Base-by-base conservation (phyloP, 2,797 vertebrate genomes). In the Vespertilio murinus region DNA sequence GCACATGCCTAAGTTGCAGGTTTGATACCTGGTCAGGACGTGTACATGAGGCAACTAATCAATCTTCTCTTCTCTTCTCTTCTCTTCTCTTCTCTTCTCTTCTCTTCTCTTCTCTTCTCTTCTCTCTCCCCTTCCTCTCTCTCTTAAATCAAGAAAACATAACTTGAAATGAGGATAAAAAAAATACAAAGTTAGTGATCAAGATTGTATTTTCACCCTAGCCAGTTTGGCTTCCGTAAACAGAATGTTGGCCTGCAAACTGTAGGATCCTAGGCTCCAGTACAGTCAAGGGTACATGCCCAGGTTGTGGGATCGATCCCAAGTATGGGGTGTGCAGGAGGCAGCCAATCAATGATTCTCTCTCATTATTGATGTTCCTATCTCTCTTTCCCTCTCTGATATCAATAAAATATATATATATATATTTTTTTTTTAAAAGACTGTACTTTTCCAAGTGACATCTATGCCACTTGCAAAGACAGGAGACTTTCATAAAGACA, bases 401-500 rank as follows among this genome's bases (percentile, higher is more conserved):
- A 28, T 25, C 11, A 28, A 59, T 59, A 59, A 59, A 25, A 56
- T 13, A 59, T 59, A 2, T n/a, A n/a, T n/a, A n/a, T n/a, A n/a
- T n/a, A n/a, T n/a, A n/a, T n/a, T n/a, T 28, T 5, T 59, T 25
- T 59, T 54, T 22, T 0, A 2, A 59, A 59, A 59, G 56, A 59
- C 35, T 54, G n/a, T 18, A 64, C 47, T 89, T 94, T 40, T 54
- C 90, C 59, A 80, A 47, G n/a, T 61, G 30, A 64, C 20, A 45
- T 25, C 20, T 18, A 12, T 64, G 75, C 42, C 89, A 8, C 49
- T 90, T 94, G 40, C 91, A 88, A 87, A 97, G 83, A 88, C 56
- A 91, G 75, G 54, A 56, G 71, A 79, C 89, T 82, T 96, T 95
- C 91, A 94, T 61, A 82, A 84, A 6, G 14, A 70, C 35, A 91